Conservation (phyloP, 2,113 vertebrate genomes). For the Vulpes lagopus region DNA sequence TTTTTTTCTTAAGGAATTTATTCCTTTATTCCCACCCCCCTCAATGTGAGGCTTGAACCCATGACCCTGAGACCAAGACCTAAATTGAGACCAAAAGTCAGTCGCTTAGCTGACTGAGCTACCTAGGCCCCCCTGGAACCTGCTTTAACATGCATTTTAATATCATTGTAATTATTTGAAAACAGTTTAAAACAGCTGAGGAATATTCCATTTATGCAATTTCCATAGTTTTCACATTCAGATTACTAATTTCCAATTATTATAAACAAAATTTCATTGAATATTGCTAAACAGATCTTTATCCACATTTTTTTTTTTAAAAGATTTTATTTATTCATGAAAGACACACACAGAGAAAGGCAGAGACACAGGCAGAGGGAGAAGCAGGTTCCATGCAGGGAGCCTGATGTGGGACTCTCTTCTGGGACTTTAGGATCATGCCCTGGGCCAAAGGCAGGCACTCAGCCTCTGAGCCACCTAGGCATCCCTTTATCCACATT, state of each 20-base stretch:
- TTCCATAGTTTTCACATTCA: constrained; percentile 52
- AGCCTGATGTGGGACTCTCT: too few species aligned
- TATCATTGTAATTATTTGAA: constrained; percentile 47
- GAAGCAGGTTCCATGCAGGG: too few species aligned
- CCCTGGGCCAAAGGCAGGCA: too few species aligned
- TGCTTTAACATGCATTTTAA: constrained; percentile 19
- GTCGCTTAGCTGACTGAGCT: background rate
- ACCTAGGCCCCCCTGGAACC: background rate
- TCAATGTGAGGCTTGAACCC: background rate
- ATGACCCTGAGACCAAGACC: background rate
- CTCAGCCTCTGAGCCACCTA: too few species aligned
- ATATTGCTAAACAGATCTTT: constrained; percentile 29
- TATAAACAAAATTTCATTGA: background rate
- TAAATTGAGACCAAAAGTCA: background rate
- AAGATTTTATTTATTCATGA: too few species aligned
- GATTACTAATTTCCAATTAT: constrained; percentile 37
- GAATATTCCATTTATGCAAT: constrained; percentile 21
- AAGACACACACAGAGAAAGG: too few species aligned
- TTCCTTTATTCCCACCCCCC: too few species aligned
- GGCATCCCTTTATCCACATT: background rate
- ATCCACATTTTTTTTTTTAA: background rate
- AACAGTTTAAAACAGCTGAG: constrained; percentile 40
- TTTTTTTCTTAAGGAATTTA: too few species aligned
- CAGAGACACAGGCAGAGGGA: too few species aligned
- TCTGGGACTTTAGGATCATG: too few species aligned